Base-by-base conservation (phyloP, 2,888 invertebrate species). In the Metopia argyrocephala region DNA sequence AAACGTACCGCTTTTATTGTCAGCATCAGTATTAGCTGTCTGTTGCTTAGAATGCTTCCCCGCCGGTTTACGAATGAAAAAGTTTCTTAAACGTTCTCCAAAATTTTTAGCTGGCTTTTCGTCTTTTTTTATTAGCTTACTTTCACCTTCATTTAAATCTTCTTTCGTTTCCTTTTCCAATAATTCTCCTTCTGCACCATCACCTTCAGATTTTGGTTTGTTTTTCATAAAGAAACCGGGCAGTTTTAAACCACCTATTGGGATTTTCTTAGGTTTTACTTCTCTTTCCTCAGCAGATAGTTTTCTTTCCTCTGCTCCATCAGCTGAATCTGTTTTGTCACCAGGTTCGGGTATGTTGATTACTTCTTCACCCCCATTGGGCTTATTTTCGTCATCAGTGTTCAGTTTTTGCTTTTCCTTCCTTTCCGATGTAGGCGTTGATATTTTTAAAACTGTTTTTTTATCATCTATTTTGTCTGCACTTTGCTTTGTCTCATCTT, bases 231-330 rank as follows among this genome's bases (percentile, higher is more conserved):
- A 96, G 91, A 96, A 96, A 18, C 96, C 96, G 4, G 96, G 96
- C 93, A 96, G 94, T 91, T 96, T 95, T 83, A 96, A 95, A n/a
- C 95, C 96, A 64, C 96, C 96, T 86, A 96, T 96, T 4, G 96
- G 96, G 85, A 96, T 95, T 89, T 95, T 96, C 89, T 94, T 95
- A 76, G 95, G 95, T 87, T 94, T 94, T 38, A 94, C 94, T 91
- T 95, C 95, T 81, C 94, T 92, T 64, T 94, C 94, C 84, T 94
- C 94, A 85, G 93, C 93, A 5, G 92, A 93, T 31, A 89, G 84
- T 82, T 89, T 89, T 69, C 88, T 87, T 25, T 89, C 88, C 27
- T 88, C 89, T 0, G 54, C 23, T 9, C 59, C 85, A 5, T 85
- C 84, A 45, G 84, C 84, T 9, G 79, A 38, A 18, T 79, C 82